Conservation (phyloP, 2,797 vertebrate species). For the Coluber constrictor region DNA sequence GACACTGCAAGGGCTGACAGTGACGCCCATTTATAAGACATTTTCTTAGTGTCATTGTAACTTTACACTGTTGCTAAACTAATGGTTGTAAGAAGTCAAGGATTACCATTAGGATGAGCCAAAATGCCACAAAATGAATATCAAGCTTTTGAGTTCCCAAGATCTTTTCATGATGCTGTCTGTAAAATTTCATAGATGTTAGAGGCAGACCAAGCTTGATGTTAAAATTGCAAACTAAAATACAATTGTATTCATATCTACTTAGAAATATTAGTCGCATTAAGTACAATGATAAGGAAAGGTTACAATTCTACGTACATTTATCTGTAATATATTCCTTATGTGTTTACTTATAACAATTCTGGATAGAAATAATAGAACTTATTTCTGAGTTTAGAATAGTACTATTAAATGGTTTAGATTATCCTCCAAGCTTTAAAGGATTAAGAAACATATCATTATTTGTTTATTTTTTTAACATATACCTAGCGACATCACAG, state of each 20-base stretch:
- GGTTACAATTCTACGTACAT: neutral
- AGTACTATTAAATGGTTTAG: neutral
- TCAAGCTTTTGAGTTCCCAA: neutral
- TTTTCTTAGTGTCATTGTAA: neutral
- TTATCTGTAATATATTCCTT: neutral
- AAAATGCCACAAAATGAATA: neutral
- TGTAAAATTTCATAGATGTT: neutral
- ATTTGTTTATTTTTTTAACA: neutral
- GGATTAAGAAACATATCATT: neutral
- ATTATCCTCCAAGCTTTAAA: neutral
- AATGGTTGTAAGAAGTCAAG: neutral
- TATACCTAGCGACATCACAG: neutral
- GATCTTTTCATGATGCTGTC: neutral
- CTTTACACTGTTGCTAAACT: neutral
- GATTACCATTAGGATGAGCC: neutral
- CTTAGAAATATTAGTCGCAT: neutral
- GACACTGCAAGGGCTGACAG: neutral
- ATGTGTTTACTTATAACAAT: neutral
- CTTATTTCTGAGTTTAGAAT: neutral
- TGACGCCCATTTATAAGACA: neutral
- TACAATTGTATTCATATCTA: neutral
- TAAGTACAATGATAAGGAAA: neutral
- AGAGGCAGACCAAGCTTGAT: neutral
- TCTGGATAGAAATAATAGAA: neutral
- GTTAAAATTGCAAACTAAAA: neutral